These are phyloP conservation scores for Nemopilema nomurai DNA, from an alignment of 30 jellyfish, hydroid and myxozoan genomes.

Conservation along the genomic window DNA sequence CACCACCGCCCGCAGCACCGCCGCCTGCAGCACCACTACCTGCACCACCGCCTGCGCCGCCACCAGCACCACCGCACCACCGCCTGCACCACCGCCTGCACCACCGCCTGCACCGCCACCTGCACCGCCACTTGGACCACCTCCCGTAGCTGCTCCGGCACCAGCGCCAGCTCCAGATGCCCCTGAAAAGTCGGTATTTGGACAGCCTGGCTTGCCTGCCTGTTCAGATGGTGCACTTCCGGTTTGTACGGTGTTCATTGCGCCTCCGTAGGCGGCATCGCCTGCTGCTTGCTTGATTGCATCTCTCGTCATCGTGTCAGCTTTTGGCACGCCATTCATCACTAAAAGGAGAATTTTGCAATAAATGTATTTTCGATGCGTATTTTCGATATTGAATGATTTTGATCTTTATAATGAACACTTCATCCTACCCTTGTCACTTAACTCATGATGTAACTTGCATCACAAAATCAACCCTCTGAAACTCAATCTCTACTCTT, in stretches of 20 bases:
- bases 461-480: no score
- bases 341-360: conserved; percentile 35
- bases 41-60: conserved; percentile 18
- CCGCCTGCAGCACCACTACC: conserved; percentile 29
- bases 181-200: conserved; percentile 45
- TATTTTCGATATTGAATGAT: background rate
- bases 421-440: no score
- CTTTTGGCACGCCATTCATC: conserved; percentile 78
- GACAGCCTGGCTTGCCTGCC: conserved; percentile 87
- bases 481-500: no score
- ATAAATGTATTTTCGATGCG: background rate
- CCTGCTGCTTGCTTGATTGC: conserved; percentile 81
- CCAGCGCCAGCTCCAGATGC: conserved; percentile 73
- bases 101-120: conserved; percentile 33
- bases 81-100: conserved; percentile 33
- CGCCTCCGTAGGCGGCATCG: conserved; percentile 46
- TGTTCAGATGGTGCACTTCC: conserved; percentile 92
- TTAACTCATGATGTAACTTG: no score
- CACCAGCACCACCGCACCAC: conserved; percentile 31
- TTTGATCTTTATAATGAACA: background rate
- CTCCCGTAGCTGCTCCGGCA: conserved; percentile 56
- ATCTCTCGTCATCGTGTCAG: conserved; percentile 69
- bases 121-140: conserved; percentile 36
- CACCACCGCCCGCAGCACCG: conserved; percentile 39
- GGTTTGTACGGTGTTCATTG: conserved; percentile 83